Evolutionary conservation across 2,797 vertebrate species (phyloP).

Genomic region (Glyptemys insculpta): DNA sequence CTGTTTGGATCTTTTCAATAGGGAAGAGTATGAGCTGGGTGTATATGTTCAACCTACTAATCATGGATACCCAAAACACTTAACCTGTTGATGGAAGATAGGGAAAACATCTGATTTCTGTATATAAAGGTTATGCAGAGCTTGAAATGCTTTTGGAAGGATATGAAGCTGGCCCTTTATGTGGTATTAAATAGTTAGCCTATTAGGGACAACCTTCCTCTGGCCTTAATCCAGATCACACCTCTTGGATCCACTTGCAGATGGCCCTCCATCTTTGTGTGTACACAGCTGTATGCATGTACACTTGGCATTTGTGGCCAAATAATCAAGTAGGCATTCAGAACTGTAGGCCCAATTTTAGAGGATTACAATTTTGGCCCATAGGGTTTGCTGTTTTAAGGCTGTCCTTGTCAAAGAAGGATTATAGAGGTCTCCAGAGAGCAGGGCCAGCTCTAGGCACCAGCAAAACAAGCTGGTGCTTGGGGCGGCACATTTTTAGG

Average conservation of each 20-base stretch:
- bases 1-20: too few relatives aligned
- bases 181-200: background rate
- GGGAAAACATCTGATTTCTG: constrained; percentile 81
- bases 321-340: background rate
- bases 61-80: background rate
- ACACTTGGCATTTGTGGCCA: background rate
- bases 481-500: too few relatives aligned
- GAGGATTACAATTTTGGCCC: background rate
- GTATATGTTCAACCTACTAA: background rate
- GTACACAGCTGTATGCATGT: background rate
- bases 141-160: background rate
- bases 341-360: background rate
- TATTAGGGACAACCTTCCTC: background rate
- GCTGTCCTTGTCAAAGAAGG: background rate
- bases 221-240: background rate
- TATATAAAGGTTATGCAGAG: background rate
- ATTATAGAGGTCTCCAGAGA: background rate
- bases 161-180: background rate
- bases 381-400: background rate
- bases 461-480: too few relatives aligned
- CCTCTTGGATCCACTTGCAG: constrained; percentile 16
- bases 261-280: background rate
- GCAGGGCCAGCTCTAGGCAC: too few relatives aligned
- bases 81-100: constrained; percentile 68
- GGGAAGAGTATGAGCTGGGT: too few relatives aligned